These are phyloP conservation scores for Mellivora capensis DNA, from an alignment of 2,113 vertebrate species.

Conservation along the genomic window DNA sequence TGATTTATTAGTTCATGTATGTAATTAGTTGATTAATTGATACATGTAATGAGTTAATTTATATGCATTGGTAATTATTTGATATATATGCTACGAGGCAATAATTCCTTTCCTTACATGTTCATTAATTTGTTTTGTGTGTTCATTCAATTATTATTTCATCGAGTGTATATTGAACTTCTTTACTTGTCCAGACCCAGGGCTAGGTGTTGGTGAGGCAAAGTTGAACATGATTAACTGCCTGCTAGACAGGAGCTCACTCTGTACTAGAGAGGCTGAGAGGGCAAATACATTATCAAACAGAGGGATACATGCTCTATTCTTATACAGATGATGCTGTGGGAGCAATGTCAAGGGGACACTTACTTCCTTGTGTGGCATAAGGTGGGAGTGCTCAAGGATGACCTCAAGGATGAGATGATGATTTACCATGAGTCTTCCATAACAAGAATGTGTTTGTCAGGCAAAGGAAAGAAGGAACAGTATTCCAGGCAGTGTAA, in stretches of 20 bases:
- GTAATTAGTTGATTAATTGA: not conserved
- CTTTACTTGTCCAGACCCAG: not conserved
- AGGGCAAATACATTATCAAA: not conserved
- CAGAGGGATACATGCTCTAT: accelerated
- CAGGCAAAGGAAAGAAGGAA: not conserved
- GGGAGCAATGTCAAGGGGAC: not conserved
- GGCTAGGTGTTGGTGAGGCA: not conserved
- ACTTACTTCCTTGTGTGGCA: not conserved
- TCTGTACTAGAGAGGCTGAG: not conserved
- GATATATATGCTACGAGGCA: not conserved
- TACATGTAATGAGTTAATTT: not conserved
- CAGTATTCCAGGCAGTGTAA: not conserved
- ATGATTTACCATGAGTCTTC: not conserved
- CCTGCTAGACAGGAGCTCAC: not conserved
- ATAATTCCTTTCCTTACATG: not conserved
- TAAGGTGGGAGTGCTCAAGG: not conserved
- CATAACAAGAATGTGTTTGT: not conserved
- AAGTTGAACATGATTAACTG: not conserved
- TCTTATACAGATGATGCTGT: not conserved
- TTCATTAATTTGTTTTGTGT: not conserved
- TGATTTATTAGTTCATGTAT: not conserved
- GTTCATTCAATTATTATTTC: not conserved
- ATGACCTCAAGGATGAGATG: not conserved
- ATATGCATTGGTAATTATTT: not conserved
- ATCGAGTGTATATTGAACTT: not conserved